A percentile compares a stretch with the other conserved stretches of the same genome.
phyloP scores from a whole-genome alignment of 2,888 invertebrate species.

The Ptychoptera contaminata region DNA sequence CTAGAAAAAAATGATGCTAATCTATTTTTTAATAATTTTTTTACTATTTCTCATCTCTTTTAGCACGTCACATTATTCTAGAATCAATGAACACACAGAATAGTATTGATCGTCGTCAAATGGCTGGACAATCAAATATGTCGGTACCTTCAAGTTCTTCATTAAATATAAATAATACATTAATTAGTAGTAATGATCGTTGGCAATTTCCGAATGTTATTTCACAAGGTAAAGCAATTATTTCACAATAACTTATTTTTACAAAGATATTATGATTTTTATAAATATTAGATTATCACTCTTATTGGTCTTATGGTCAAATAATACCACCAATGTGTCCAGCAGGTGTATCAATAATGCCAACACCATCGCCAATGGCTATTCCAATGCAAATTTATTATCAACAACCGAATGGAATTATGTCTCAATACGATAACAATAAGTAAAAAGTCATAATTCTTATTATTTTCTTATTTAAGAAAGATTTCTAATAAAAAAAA shows the following conservation, averaged over 20 bases:
- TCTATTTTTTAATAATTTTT: too few species aligned
- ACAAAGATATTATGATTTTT: neutral
- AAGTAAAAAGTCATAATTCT: too few species aligned
- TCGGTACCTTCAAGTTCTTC: too few species aligned
- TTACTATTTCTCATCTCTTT: too few species aligned
- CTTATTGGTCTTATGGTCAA: slow-evolving; percentile 19
- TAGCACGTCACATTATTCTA: too few species aligned
- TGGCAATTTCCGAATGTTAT: slow-evolving; percentile 17
- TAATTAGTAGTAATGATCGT: slow-evolving; percentile 11
- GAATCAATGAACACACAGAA: too few species aligned
- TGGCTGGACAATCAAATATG: too few species aligned
- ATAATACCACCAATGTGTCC: slow-evolving; percentile 18
- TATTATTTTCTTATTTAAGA: too few species aligned
- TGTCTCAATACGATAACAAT: slow-evolving; percentile 5
- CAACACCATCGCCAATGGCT: slow-evolving; percentile 10
- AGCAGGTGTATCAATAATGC: slow-evolving; percentile 14
- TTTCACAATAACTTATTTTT: neutral
- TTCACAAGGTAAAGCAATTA: slow-evolving; percentile 17
- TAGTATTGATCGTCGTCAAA: too few species aligned
- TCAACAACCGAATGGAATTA: slow-evolving; percentile 11
- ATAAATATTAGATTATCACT: slow-evolving; percentile 15
- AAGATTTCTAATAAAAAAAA: too few species aligned
- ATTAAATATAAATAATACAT: too few species aligned
- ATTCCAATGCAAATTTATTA: slow-evolving; percentile 16
- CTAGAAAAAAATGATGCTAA: too few species aligned